phyloP scores from a whole-genome alignment of 2,888 invertebrate species.

The Molanna angustata region DNA sequence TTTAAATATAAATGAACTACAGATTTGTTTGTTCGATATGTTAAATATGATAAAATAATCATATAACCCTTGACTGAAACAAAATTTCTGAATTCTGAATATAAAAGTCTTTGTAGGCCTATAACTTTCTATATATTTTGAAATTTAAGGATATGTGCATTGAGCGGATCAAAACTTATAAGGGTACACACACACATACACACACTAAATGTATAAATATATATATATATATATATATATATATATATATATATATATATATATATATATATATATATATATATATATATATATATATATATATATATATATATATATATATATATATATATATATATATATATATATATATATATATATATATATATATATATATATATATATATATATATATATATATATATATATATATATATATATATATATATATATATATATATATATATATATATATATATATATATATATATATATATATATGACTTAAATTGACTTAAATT shows the following conservation, averaged over 20 bases:
- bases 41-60: too few relatives aligned
- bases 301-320: constrained; percentile 21
- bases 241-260: constrained; percentile 21
- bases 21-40: too few relatives aligned
- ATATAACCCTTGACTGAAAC: too few relatives aligned
- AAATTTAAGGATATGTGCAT: too few relatives aligned
- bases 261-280: constrained; percentile 22
- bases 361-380: constrained; percentile 22
- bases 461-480: constrained; percentile 8
- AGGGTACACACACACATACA: too few relatives aligned
- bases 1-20: too few relatives aligned
- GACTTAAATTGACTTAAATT: too few relatives aligned
- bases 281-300: constrained; percentile 22
- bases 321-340: constrained; percentile 19
- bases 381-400: constrained; percentile 22
- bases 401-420: constrained; percentile 17
- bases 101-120: too few relatives aligned
- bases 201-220: constrained; percentile 9
- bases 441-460: constrained; percentile 23
- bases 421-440: constrained; percentile 20
- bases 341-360: constrained; percentile 21
- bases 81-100: too few relatives aligned
- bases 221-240: constrained; percentile 20
- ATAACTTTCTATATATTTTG: too few relatives aligned
- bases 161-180: too few relatives aligned